A percentile compares a stretch with the other conserved stretches of the same genome.
These are phyloP conservation scores for Columba guinea DNA, from an alignment of 2,797 vertebrate genomes.

Conservation along the genomic window DNA sequence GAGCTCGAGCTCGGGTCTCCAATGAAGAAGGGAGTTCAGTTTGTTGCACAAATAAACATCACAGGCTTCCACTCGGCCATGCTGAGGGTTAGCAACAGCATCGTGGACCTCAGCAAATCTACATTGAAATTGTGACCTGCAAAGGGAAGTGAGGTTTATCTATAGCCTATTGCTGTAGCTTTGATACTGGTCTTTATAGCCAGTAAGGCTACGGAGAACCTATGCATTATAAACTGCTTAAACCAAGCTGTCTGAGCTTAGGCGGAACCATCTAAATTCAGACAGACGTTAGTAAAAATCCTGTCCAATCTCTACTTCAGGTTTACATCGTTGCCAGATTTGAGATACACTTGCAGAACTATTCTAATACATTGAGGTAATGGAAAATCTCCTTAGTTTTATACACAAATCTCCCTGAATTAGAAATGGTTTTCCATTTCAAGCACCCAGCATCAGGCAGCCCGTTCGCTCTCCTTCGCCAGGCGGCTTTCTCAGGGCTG, in stretches of 20 bases:
- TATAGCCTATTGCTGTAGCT: not conserved
- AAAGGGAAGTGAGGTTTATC: conserved; percentile 29
- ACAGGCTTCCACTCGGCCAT: not conserved
- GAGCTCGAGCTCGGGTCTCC: not conserved
- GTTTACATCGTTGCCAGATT: conserved; percentile 18
- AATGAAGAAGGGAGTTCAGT: not conserved
- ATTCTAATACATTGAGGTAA: not conserved
- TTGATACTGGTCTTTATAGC: conserved; percentile 4
- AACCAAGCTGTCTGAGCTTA: not conserved
- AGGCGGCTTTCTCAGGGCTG: not conserved
- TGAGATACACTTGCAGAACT: not conserved
- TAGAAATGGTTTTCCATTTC: conserved; percentile 9
- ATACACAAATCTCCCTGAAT: conserved; percentile 21
- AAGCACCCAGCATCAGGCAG: not conserved
- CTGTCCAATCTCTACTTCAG: not conserved
- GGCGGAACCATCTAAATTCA: not conserved
- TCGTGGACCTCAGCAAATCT: not conserved
- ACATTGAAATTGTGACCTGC: not conserved
- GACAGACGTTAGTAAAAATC: not conserved
- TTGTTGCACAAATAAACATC: not conserved
- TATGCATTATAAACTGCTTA: not conserved
- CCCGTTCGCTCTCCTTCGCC: not conserved
- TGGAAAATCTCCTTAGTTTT: conserved; percentile 20
- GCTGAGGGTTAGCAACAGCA: not conserved
- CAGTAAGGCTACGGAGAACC: not conserved